Evolutionary conservation across 2,888 invertebrate genomes (phyloP).

Genomic region (Dicyrtomina minuta): DNA sequence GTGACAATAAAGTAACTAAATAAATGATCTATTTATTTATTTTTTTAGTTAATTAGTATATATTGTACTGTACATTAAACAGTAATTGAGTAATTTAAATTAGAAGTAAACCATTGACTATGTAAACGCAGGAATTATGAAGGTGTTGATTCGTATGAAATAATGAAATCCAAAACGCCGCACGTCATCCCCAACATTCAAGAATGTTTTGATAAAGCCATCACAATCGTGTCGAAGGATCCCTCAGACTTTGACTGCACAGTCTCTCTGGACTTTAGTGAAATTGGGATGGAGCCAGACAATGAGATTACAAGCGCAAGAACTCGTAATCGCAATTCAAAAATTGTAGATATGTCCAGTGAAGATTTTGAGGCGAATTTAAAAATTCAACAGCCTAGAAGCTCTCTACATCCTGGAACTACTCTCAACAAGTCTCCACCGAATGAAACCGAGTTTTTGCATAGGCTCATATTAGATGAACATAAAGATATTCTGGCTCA

Average conservation of each 20-base stretch:
- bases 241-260: constrained; percentile 82
- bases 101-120: neutral
- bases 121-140: constrained; percentile 67
- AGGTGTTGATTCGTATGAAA: constrained; percentile 75
- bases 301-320: neutral
- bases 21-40: constrained; percentile 15
- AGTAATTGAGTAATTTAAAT: too few species aligned
- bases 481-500: constrained; percentile 77
- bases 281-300: neutral
- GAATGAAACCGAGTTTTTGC: constrained; percentile 27
- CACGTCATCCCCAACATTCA: constrained; percentile 74
- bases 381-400: neutral
- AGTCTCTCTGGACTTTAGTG: constrained; percentile 65
- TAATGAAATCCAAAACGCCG: constrained; percentile 80
- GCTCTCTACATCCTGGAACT: neutral
- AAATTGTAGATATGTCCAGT: neutral
- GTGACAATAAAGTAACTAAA: constrained; percentile 61
- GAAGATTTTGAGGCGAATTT: neutral
- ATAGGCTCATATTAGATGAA: constrained; percentile 58
- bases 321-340: neutral
- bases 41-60: too few species aligned
- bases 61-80: neutral
- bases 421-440: too few species aligned
- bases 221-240: constrained; percentile 77
- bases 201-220: constrained; percentile 71